phyloP scores from a whole-genome alignment of 2,113 vertebrate genomes.

The Bujurquina vittata region DNA sequence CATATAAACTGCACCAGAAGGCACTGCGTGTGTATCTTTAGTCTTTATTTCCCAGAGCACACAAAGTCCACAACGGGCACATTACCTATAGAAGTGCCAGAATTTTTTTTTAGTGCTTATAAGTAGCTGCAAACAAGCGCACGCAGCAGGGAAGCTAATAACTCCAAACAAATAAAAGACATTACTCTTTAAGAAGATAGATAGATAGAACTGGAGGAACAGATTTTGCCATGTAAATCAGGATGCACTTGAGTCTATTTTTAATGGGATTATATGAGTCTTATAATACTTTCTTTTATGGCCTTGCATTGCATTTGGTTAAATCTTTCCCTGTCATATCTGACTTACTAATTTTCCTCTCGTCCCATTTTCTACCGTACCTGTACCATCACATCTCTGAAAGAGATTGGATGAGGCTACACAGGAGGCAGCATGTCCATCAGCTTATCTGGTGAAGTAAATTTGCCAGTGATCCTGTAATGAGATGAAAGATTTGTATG shows the following conservation, averaged over 20 bases:
- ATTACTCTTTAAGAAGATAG: too few species aligned
- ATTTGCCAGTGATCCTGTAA: constrained; percentile 49
- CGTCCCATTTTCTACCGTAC: constrained; percentile 32
- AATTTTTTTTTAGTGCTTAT: background rate
- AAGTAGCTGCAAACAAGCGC: too few species aligned
- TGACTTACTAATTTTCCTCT: constrained; percentile 38
- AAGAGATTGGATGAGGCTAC: constrained; percentile 19
- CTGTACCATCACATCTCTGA: constrained; percentile 33
- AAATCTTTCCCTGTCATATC: constrained; percentile 29
- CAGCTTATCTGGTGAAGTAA: constrained; percentile 42
- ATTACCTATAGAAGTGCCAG: background rate
- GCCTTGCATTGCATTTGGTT: constrained; percentile 18
- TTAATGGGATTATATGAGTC: constrained; percentile 14
- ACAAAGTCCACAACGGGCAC: background rate
- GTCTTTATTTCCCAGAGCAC: background rate
- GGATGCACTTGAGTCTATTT: background rate
- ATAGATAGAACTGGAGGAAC: background rate
- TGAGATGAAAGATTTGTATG: constrained; percentile 61
- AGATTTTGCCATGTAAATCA: background rate
- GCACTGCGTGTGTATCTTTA: background rate
- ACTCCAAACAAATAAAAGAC: too few species aligned
- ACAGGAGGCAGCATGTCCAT: constrained; percentile 22
- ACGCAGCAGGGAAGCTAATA: too few species aligned
- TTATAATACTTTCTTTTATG: background rate
- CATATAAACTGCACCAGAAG: fast-evolving